Percentiles rank a stretch among this genome's conserved stretches.
Conservation (phyloP, 2,113 vertebrate genomes). For the Melanotaenia duboulayi region DNA sequence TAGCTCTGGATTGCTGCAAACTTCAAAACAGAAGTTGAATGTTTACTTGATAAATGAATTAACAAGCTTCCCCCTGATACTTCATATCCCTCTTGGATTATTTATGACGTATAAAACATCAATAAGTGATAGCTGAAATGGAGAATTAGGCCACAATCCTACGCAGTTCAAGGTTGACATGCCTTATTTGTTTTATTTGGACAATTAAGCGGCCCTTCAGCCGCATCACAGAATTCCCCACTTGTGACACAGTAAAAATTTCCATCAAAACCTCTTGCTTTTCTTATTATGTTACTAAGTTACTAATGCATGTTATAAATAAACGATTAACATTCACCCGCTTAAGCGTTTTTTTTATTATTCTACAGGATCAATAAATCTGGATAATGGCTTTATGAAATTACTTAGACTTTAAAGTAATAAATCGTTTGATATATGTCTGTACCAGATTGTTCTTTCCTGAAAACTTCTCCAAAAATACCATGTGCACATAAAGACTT, state of each 20-base stretch:
- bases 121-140: constrained; percentile 9
- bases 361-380: not conserved
- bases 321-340: not conserved
- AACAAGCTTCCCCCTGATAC: constrained; percentile 35
- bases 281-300: too few species aligned
- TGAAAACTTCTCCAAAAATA: constrained; percentile 10
- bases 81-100: not conserved
- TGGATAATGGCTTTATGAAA: not conserved
- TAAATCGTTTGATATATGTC: not conserved
- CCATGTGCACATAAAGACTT: not conserved
- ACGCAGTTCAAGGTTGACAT: not conserved
- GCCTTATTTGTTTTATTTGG: not conserved
- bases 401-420: not conserved
- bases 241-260: not conserved
- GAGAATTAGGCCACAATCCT: not conserved
- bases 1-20: constrained; percentile 16
- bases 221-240: not conserved
- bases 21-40: constrained; percentile 24
- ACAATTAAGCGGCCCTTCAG: not conserved
- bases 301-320: not conserved
- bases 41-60: constrained; percentile 40
- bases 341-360: not conserved
- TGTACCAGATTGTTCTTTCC: not conserved
- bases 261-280: not conserved
- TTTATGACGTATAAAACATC: not conserved